These are phyloP conservation scores for Chymomyza costata DNA, from an alignment of 1,140 invertebrate species.

Conservation along the genomic window DNA sequence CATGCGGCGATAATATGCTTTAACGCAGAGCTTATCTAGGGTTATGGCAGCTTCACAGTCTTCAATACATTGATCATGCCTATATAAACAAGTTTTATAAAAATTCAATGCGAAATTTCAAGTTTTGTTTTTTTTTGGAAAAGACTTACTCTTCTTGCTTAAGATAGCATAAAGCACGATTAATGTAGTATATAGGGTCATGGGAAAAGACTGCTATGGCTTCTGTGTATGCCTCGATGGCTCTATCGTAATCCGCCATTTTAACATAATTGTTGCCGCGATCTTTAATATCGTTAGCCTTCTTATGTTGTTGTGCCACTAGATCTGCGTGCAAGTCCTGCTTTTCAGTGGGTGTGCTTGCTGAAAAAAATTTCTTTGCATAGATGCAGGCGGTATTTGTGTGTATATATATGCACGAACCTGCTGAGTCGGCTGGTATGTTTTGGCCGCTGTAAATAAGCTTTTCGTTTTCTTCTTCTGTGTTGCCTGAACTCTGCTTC, in stretches of 20 bases:
- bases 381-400: not conserved
- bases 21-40: constrained; percentile 55
- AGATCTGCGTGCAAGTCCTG: constrained; percentile 44
- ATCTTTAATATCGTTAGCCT: constrained; percentile 76
- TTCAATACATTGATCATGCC: constrained; percentile 54
- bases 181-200: constrained; percentile 90
- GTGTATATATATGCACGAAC: not conserved
- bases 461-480: constrained; percentile 3
- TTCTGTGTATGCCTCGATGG: constrained; percentile 86
- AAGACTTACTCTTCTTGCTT: constrained; percentile 84
- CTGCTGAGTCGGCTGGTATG: constrained; percentile 26
- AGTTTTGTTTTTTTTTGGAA: no score
- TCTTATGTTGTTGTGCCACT: constrained; percentile 66
- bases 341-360: constrained; percentile 56
- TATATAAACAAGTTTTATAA: constrained; percentile 5
- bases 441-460: no score
- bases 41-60: constrained; percentile 63
- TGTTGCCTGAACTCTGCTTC: not conserved
- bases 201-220: constrained; percentile 86
- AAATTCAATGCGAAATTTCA: not conserved
- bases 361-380: constrained; percentile 6
- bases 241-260: constrained; percentile 84
- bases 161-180: constrained; percentile 90
- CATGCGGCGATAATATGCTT: constrained; percentile 73
- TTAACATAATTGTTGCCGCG: constrained; percentile 91